Conservation (phyloP, 2,797 vertebrate genomes). For the Iguana delicatissima region DNA sequence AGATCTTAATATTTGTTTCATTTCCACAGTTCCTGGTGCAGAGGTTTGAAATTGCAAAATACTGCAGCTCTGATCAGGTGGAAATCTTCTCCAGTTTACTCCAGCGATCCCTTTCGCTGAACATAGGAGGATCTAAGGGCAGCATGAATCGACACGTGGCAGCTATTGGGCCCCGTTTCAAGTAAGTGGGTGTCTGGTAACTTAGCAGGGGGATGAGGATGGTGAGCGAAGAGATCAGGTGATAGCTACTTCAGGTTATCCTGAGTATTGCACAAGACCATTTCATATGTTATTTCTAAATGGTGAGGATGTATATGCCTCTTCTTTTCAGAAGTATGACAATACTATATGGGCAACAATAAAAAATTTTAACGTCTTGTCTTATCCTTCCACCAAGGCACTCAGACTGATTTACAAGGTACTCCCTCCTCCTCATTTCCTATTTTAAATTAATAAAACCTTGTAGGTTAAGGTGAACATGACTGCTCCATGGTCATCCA, state of each 20-base stretch:
- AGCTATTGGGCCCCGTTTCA: conserved; percentile 95
- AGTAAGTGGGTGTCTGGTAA: conserved; percentile 76
- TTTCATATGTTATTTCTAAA: neutral
- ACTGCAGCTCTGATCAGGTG: conserved; percentile 97
- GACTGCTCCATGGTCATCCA: neutral
- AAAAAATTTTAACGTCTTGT: neutral
- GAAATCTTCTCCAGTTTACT: conserved; percentile 96
- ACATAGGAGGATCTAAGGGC: conserved; percentile 89
- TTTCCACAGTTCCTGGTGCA: conserved; percentile 91
- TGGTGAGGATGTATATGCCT: neutral
- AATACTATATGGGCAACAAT: neutral
- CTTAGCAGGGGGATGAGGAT: neutral
- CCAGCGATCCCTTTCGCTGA: conserved; percentile 92
- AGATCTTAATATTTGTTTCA: neutral
- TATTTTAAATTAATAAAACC: neutral
- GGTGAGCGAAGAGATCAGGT: neutral
- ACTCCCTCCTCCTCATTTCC: neutral
- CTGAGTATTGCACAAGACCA: too few species aligned
- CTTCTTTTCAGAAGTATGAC: neutral
- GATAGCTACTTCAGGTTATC: neutral
- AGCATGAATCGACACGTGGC: conserved; percentile 95
- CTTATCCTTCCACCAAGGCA: neutral
- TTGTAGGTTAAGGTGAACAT: neutral
- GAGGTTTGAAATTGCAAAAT: conserved; percentile 98
- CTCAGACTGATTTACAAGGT: neutral